These are phyloP conservation scores for Columbina picui DNA, from an alignment of 2,113 vertebrate genomes.

Conservation along the genomic window DNA sequence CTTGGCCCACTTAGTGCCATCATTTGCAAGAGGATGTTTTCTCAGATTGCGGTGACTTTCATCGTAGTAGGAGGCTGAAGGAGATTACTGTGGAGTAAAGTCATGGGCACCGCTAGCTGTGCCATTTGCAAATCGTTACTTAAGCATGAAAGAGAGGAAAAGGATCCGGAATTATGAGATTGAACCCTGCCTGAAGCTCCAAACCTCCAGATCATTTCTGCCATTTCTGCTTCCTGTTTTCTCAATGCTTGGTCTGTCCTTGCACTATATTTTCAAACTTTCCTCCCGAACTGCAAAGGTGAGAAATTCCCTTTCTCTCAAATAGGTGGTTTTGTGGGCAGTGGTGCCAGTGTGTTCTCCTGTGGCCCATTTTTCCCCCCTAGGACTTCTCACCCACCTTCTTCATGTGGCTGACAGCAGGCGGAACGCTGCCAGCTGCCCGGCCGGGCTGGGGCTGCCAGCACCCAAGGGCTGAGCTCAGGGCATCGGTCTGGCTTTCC, in stretches of 20 bases:
- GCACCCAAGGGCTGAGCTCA: accelerated
- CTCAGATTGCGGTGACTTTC: background rate
- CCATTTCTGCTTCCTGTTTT: background rate
- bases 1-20: background rate
- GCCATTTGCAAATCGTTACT: background rate
- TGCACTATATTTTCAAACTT: background rate
- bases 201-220: background rate
- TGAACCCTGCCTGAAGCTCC: background rate
- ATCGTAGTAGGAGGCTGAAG: background rate
- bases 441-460: background rate
- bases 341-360: background rate
- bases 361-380: background rate
- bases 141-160: background rate
- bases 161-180: background rate
- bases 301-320: background rate
- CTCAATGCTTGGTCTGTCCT: background rate
- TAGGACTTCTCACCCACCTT: background rate
- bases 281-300: background rate
- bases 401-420: background rate
- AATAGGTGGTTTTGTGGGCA: background rate
- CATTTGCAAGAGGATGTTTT: background rate
- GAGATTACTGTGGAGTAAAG: background rate
- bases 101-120: background rate
- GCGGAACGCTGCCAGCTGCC: accelerated
- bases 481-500: background rate